These are phyloP conservation scores for Sebastes vulpes DNA, from an alignment of 2,797 vertebrate genomes.

Conservation along the genomic window DNA sequence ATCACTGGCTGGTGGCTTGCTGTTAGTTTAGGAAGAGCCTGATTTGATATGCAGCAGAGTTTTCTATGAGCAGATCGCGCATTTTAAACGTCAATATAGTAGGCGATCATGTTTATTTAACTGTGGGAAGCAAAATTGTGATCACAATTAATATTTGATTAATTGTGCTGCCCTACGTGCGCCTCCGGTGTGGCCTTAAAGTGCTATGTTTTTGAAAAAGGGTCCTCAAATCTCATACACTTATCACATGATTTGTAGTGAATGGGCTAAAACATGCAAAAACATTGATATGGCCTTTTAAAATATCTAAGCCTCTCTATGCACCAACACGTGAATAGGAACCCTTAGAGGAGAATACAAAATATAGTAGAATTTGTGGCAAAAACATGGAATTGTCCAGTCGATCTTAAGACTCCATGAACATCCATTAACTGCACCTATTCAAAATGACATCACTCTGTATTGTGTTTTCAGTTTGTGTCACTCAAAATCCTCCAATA, in stretches of 20 bases:
- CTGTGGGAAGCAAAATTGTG: too few species aligned
- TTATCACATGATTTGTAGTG: background rate
- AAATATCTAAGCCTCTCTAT: background rate
- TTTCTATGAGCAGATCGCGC: too few species aligned
- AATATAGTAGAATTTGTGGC: background rate
- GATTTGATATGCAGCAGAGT: too few species aligned
- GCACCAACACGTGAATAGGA: background rate
- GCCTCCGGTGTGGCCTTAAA: too few species aligned
- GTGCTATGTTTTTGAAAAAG: background rate
- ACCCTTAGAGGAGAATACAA: background rate
- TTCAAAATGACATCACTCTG: background rate
- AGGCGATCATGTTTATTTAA: too few species aligned
- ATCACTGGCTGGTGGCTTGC: too few species aligned
- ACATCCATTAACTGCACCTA: background rate
- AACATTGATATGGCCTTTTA: background rate
- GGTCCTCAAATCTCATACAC: background rate
- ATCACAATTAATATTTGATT: too few species aligned
- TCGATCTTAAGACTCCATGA: background rate
- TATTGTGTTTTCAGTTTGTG: background rate
- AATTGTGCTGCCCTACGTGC: too few species aligned
- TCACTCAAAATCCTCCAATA: conserved; percentile 4
- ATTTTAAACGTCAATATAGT: too few species aligned
- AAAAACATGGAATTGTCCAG: background rate
- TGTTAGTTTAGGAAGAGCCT: too few species aligned
- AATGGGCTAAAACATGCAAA: background rate